Base-by-base conservation (phyloP, 1,140 invertebrate genomes). In the Solenopsis fugax region DNA sequence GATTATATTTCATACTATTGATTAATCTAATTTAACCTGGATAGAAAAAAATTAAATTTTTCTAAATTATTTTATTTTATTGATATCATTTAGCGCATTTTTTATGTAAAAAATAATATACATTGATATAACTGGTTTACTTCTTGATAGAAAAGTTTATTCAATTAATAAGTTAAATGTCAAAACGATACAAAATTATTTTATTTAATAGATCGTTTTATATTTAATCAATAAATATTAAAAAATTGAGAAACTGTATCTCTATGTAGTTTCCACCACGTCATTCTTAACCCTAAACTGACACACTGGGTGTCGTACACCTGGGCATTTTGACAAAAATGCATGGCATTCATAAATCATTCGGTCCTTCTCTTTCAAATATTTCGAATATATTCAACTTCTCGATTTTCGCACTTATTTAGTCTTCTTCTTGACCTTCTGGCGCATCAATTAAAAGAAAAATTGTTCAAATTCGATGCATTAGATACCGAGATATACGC, bases 21-120 rank as follows among this genome's bases (percentile, higher is more conserved):
- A 34, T 48, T 82, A 21, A 60, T 50, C 5, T 13, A 18, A 45
- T 77, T 60, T 52, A 21, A 48, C 16, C 5, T 29, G 1, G 1
- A 18, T 45, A 24, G 45, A 37, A 52, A 52, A 54, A 54, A 18
- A 10, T 5, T 50, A 62, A n/a, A 54, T 41, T 41, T n/a, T n/a
- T n/a, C n/a, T n/a, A n/a, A n/a, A 41, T 1, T 0, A 60, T 77
- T 62, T 77, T 45, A 64, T 29, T 65, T 67, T 4, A 80, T 52
- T 80, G 48, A 21, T 29, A 34, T 4, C 16, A 29, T 10, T 56
- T 29, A 5, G 0, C 10, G 9, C 1, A 2, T 56, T 16, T 56
- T 52, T 18, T 1, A 16, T 34, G 41, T 5, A 62, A 34, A 62
- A 48, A 41, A 5, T 67, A 67, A 37, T 10, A 52, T 72, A 29